These are phyloP conservation scores for Pipa parva DNA, from an alignment of 2,113 vertebrate genomes.

Conservation along the genomic window DNA sequence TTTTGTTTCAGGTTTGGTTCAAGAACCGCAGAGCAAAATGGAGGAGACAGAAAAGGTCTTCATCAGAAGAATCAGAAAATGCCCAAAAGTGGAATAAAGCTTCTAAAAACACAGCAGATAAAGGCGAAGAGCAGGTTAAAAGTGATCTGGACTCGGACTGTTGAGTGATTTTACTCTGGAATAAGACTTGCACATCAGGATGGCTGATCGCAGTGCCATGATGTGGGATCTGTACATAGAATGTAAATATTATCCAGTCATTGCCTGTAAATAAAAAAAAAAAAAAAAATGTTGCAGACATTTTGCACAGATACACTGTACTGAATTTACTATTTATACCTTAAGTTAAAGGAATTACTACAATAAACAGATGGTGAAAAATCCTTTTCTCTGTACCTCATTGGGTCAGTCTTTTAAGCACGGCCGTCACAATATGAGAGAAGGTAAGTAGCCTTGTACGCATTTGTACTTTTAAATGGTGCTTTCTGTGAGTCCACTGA, in stretches of 20 bases:
- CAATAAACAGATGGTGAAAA: conserved; percentile 52
- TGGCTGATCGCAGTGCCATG: conserved; percentile 69
- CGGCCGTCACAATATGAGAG: not conserved
- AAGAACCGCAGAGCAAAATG: conserved; percentile 97
- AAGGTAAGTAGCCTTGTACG: not conserved
- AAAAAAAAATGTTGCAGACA: conserved; percentile 60
- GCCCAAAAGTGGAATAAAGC: conserved; percentile 89
- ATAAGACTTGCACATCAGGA: conserved; percentile 56
- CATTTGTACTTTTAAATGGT: not conserved
- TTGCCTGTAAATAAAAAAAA: conserved; percentile 60
- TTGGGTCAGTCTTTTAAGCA: not conserved
- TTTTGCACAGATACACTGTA: conserved; percentile 75
- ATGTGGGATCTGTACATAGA: conserved; percentile 74
- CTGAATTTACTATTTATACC: conserved; percentile 54
- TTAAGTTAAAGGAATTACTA: conserved; percentile 53
- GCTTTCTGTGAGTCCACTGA: not conserved
- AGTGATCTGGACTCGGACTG: conserved; percentile 94
- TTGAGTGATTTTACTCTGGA: conserved; percentile 65
- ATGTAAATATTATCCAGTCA: conserved; percentile 56
- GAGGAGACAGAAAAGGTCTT: conserved; percentile 93
- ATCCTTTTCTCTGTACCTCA: conserved; percentile 25
- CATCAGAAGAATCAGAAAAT: conserved; percentile 93
- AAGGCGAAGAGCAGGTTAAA: conserved; percentile 78
- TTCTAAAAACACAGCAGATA: conserved; percentile 75
- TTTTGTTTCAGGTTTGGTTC: conserved; percentile 85